Base-by-base conservation (phyloP, 1,140 invertebrate species). In the Heliconius himera region DNA sequence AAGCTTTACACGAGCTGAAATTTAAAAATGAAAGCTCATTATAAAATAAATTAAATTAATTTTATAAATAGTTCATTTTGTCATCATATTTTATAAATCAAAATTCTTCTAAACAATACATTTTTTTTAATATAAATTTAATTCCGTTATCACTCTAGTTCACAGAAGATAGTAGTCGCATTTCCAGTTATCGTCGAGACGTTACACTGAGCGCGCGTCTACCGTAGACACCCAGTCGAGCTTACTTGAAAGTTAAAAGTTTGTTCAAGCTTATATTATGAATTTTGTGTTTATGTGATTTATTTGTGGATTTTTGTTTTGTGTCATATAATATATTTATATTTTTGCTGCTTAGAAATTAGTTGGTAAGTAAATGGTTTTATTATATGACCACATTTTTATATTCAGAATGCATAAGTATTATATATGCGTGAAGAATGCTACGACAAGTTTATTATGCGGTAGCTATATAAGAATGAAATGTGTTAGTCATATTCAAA, bases 121-220 rank as follows among this genome's bases (percentile, higher is more conserved):
- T 22, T 22, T 56, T 56, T 56, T n/a, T 56, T n/a, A 0, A 46
- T 46, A 22, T 22, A 56, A n/a, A 56, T 56, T 11, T 56, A 22
- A 56, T 56, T 76, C 49, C 78, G 87, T 93, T 93, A 93, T 93
- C 91, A 92, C 82, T 84, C 84, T 87, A 84, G 82, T 82, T 87
- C 86, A 56, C 54, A 87, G 87, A 89, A 90, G 91, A 92, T 91
- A 91, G 90, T 90, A 76, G 72, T 73, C 77, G 60, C 51, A 76
- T 82, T 79, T 84, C 87, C 86, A 92, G 91, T 92, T 81, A 76
- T 74, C 85, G 81, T 77, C 77, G 78, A 82, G 84, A 83, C 73
- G 77, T 83, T 88, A 82, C 29, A 66, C 83, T 38, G 87, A 80
- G 83, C 84, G 85, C 90, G 85, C 89, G 89, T 80, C 73, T 74